Base-by-base conservation (phyloP, 2,888 invertebrate species). In the Ptycholaimellus sp. region DNA sequence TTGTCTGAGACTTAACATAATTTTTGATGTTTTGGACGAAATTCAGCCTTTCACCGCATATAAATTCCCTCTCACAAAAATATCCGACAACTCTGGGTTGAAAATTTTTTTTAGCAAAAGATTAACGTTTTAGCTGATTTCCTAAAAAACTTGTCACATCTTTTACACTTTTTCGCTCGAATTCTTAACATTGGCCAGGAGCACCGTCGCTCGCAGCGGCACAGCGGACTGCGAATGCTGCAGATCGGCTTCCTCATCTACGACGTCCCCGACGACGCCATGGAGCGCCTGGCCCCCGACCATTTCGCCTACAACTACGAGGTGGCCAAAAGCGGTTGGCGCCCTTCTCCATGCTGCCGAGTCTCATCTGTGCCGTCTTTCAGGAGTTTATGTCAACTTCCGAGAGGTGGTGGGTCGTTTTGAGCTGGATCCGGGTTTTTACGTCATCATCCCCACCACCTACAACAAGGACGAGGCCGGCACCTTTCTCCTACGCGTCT, bases 221-320 rank as follows among this genome's bases (percentile, higher is more conserved):
- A 56, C 41, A 43, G 49, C n/a, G 56, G 56, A 18, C 49, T 60
- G 29, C 55, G 58, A 38, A 56, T 58, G 49, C 50, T 60, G 32
- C 62, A 63, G 42, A 62, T 66, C 30, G 65, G 62, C 13, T 64
- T 65, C 44, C 58, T 62, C 41, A 45, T 67, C 23, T 67, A 66
- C 46, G 58, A 60, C 56, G 66, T 64, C 48, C 51, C 53, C 3
- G 45, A 56, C 3, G 49, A 53, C 19, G 53, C 54, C 11, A 47
- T 41, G 9, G 44, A 51, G 35, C 48, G 58, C 14, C 48, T 64
- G 34, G 48, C 55, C 16, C 50, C 56, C 1, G 52, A 59, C 35
- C 57, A 61, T 44, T 64, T 65, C 43, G 52, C 59, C 27, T 60
- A 59, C 42, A 57, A 59, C 36, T 60, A 59, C 18, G 64, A 64